Percentiles rank a stretch among this genome's conserved stretches.
phyloP scores from a whole-genome alignment of 2,113 vertebrate species.

The Amphiprion ocellaris region DNA sequence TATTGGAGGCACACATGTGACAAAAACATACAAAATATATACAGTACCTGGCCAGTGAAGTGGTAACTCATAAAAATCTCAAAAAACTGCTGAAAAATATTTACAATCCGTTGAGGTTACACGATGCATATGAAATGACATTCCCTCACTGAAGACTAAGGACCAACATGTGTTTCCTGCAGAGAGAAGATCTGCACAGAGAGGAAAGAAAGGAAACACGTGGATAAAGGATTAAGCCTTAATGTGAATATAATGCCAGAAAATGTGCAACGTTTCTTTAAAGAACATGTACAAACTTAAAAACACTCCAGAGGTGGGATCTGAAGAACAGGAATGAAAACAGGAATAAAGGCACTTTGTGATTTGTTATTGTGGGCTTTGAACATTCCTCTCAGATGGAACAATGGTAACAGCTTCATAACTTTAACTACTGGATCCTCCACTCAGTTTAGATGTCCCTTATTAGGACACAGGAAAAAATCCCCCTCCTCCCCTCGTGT shows the following conservation, averaged over 20 bases:
- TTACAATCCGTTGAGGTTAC: conserved; percentile 71
- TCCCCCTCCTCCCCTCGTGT: conserved; percentile 7
- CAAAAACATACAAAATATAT: conserved; percentile 67
- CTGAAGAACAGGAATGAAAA: not conserved
- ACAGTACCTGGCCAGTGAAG: conserved; percentile 69
- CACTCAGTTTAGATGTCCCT: conserved; percentile 33
- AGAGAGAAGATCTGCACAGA: conserved; percentile 7
- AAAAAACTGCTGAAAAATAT: conserved; percentile 54
- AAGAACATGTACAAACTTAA: conserved; percentile 61
- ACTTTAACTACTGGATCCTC: conserved; percentile 38
- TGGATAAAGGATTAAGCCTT: not conserved
- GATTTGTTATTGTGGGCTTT: conserved; percentile 40
- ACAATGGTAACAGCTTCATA: conserved; percentile 37
- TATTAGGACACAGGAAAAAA: conserved; percentile 47
- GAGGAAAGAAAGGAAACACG: conserved; percentile 12
- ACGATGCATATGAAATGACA: conserved; percentile 49
- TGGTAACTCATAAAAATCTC: conserved; percentile 63
- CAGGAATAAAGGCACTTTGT: not conserved
- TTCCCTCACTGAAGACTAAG: conserved; percentile 36
- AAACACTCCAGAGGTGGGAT: conserved; percentile 20
- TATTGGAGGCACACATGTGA: conserved; percentile 71
- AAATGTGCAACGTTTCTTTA: conserved; percentile 42
- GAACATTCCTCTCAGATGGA: conserved; percentile 36
- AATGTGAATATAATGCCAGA: conserved; percentile 24
- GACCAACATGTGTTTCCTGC: not conserved